Percentiles rank a stretch among this genome's conserved stretches.
phyloP scores from a whole-genome alignment of 2,797 vertebrate species.

The Nyctibius grandis region DNA sequence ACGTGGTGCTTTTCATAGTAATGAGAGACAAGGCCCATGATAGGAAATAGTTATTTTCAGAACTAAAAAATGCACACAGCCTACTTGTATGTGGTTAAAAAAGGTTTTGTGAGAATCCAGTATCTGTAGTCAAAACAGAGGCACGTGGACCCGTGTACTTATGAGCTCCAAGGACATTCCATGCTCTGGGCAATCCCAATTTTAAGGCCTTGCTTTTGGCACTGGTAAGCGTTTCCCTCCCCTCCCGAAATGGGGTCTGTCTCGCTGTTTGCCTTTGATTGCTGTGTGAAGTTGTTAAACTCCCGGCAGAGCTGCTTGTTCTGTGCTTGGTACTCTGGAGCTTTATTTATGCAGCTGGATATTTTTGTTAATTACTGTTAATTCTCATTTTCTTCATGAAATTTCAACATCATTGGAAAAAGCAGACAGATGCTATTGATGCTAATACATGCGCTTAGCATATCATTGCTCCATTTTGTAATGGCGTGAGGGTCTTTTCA shows the following conservation, averaged over 20 bases:
- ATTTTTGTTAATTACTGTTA: not conserved
- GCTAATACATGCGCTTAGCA: rapidly evolving
- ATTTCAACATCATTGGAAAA: rapidly evolving
- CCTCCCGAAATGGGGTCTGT: rapidly evolving
- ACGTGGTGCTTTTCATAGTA: rapidly evolving
- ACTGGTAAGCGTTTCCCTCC: rapidly evolving
- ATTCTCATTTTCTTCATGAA: not conserved
- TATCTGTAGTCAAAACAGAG: rapidly evolving
- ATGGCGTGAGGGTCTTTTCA: rapidly evolving
- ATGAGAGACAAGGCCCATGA: rapidly evolving
- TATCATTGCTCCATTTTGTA: rapidly evolving
- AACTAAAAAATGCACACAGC: rapidly evolving
- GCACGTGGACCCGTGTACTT: rapidly evolving
- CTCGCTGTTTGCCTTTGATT: not conserved
- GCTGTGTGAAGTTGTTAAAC: not conserved
- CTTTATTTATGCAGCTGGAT: rapidly evolving
- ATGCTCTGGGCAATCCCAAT: rapidly evolving
- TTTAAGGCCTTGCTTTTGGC: not conserved
- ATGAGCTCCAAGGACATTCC: not conserved
- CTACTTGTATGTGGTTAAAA: rapidly evolving
- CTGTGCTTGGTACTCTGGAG: not conserved
- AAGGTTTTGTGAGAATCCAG: not conserved
- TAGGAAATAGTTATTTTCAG: not conserved
- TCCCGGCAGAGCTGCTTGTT: not conserved
- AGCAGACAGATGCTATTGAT: not conserved